A percentile compares a stretch with the other conserved stretches of the same genome.
These are phyloP conservation scores for Ommatoiulus sabulosus DNA, from an alignment of 2,888 invertebrate genomes.

Conservation along the genomic window DNA sequence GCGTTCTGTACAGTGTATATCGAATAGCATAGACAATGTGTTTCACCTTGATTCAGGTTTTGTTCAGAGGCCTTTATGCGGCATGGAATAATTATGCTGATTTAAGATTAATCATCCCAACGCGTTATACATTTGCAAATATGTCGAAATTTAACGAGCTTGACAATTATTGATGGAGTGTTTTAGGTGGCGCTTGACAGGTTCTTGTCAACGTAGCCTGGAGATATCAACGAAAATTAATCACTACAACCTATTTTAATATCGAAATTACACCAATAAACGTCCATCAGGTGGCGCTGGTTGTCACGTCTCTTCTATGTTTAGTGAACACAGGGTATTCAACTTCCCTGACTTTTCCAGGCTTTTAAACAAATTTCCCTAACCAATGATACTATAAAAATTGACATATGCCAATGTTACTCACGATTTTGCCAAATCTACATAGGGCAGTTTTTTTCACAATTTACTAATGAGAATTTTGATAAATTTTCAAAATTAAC, in stretches of 20 bases:
- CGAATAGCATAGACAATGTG: not conserved
- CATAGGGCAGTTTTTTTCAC: too few relatives aligned
- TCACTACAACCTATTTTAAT: not conserved
- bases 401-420: too few relatives aligned
- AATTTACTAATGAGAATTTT: too few relatives aligned
- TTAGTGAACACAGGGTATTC: too few relatives aligned
- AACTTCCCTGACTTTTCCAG: too few relatives aligned
- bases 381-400: too few relatives aligned
- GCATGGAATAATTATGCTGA: not conserved
- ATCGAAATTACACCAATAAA: not conserved
- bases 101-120: not conserved
- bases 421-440: too few relatives aligned
- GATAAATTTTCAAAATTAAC: too few relatives aligned
- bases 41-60: not conserved
- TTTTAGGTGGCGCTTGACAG: constrained; percentile 7
- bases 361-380: too few relatives aligned
- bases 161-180: not conserved
- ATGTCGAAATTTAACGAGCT: not conserved
- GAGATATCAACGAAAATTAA: not conserved
- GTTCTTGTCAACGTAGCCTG: not conserved
- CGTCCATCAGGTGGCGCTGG: not conserved
- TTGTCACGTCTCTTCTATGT: too few relatives aligned
- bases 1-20: too few relatives aligned
- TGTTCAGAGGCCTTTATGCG: not conserved
- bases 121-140: not conserved